phyloP scores from a whole-genome alignment of 2,113 vertebrate genomes.

The Gorsachius goisagi region DNA sequence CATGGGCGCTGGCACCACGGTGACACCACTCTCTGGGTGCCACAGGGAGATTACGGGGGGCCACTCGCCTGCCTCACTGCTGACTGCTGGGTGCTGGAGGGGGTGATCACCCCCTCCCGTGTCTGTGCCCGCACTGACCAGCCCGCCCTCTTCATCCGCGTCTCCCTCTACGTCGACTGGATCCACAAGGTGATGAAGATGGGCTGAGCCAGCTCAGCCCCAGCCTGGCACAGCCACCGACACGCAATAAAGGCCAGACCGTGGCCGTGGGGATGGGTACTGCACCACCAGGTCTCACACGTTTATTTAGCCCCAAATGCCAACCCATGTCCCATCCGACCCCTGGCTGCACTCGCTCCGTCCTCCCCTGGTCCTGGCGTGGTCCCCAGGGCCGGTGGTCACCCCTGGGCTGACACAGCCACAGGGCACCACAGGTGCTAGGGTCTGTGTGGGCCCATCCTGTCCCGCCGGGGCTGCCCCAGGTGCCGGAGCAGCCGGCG shows the following conservation, averaged over 20 bases:
- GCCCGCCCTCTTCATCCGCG: slow-evolving; percentile 89
- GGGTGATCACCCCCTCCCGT: slow-evolving; percentile 91
- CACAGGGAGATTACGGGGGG: slow-evolving; percentile 92
- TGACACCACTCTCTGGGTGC: not conserved
- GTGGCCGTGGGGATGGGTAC: fast-evolving
- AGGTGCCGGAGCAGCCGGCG: slow-evolving; percentile 79
- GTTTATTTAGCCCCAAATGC: not conserved
- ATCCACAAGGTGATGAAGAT: slow-evolving; percentile 94
- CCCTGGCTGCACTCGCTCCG: fast-evolving
- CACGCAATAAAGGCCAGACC: not conserved
- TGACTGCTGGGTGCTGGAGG: slow-evolving; percentile 96
- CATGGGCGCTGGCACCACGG: fast-evolving
- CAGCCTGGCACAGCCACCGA: not conserved
- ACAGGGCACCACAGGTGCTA: fast-evolving
- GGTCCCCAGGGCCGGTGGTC: not conserved
- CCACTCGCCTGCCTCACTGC: slow-evolving; percentile 90
- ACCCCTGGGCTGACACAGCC: not conserved
- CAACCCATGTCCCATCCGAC: not conserved
- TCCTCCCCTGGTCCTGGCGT: not conserved
- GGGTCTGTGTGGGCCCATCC: not conserved
- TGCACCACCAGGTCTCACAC: not conserved
- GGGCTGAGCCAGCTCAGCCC: slow-evolving; percentile 57
- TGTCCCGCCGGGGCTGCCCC: not conserved
- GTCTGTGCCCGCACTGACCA: slow-evolving; percentile 87
- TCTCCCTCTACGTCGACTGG: slow-evolving; percentile 93